These are phyloP conservation scores for Eumaeus atala DNA, from an alignment of 1,140 invertebrate species.

Conservation along the genomic window DNA sequence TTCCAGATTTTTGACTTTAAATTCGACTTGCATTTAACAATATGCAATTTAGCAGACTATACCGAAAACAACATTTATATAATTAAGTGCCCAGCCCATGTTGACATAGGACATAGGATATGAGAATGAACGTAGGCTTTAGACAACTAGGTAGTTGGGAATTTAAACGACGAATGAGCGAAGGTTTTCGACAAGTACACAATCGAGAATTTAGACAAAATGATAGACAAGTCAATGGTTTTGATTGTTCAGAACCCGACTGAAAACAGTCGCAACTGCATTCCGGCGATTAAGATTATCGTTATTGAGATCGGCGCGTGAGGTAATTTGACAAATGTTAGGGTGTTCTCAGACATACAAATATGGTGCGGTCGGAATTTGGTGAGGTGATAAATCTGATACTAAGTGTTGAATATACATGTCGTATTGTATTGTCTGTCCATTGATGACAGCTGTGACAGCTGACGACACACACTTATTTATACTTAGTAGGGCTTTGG, in stretches of 20 bases:
- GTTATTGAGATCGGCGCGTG: slow-evolving; percentile 29
- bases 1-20: no score
- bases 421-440: no score
- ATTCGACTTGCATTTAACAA: no score
- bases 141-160: not conserved
- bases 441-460: no score
- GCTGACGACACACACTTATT: no score
- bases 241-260: slow-evolving; percentile 23
- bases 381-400: no score
- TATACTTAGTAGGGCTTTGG: no score
- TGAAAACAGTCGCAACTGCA: slow-evolving; percentile 20
- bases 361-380: no score
- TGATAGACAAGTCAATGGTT: slow-evolving; percentile 32
- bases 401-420: no score
- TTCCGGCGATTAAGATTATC: slow-evolving; percentile 27
- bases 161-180: not conserved
- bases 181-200: no score
- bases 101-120: not conserved
- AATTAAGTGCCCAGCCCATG: slow-evolving; percentile 1
- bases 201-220: not conserved
- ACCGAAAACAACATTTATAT: not conserved
- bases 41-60: no score
- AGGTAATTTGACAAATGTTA: slow-evolving; percentile 32
- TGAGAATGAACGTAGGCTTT: not conserved
- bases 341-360: slow-evolving; percentile 1